A percentile compares a stretch with the other conserved stretches of the same genome.
Evolutionary conservation across 2,797 vertebrate species (phyloP).

Genomic region (Etheostoma perlongum): DNA sequence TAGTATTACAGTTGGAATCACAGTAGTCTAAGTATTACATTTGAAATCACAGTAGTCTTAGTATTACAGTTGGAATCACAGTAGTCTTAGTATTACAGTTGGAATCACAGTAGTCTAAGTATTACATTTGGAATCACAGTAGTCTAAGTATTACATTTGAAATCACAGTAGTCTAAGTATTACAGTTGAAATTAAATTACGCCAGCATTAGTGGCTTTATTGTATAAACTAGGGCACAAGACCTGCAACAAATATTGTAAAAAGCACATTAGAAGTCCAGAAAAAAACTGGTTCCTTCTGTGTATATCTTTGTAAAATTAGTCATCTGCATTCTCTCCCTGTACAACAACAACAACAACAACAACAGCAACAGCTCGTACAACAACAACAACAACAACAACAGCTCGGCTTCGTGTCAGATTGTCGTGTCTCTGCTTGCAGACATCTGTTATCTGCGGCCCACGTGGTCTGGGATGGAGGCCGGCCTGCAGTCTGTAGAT

Average conservation of each 20-base stretch:
- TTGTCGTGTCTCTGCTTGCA: slow-evolving; percentile 10
- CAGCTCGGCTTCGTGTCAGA: background rate
- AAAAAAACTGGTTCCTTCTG: background rate
- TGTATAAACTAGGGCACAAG: background rate
- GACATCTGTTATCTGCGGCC: slow-evolving; percentile 35
- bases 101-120: no score
- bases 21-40: no score
- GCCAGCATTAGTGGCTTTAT: background rate
- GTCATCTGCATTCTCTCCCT: background rate
- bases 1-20: no score
- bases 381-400: background rate
- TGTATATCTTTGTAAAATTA: background rate
- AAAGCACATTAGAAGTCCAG: background rate
- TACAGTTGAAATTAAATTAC: no score
- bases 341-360: background rate
- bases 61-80: no score
- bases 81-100: no score
- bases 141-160: no score
- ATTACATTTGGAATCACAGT: no score
- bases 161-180: no score
- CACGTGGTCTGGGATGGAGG: slow-evolving; percentile 11
- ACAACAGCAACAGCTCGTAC: background rate
- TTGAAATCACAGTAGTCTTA: no score
- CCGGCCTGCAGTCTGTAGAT: slow-evolving; percentile 45
- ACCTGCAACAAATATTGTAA: background rate